These are phyloP conservation scores for Pangasianodon gigas DNA, from an alignment of 2,113 vertebrate species.

Conservation along the genomic window DNA sequence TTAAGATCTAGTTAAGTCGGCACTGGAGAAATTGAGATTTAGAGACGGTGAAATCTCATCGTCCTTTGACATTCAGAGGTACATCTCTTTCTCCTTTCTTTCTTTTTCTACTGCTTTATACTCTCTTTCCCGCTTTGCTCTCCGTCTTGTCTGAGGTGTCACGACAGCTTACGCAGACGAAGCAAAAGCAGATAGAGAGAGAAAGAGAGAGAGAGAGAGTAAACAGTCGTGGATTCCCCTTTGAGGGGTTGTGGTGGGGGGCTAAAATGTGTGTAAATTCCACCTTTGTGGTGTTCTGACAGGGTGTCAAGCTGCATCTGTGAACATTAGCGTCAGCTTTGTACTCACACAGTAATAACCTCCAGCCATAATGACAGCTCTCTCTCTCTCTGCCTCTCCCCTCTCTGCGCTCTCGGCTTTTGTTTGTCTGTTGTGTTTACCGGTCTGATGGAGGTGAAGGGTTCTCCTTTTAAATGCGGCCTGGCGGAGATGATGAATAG, in stretches of 20 bases:
- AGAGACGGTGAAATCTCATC: conserved; percentile 69
- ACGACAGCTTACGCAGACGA: conserved; percentile 46
- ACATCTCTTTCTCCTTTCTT: conserved; percentile 3
- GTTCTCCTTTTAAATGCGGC: conserved; percentile 41
- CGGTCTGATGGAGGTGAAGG: conserved; percentile 38
- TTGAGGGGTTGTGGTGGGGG: conserved; percentile 44
- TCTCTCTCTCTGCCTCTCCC: not conserved
- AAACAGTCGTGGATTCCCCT: conserved; percentile 51
- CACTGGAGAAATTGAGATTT: conserved; percentile 68
- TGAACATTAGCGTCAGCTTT: conserved; percentile 54
- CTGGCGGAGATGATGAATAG: conserved; percentile 34
- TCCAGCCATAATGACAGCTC: conserved; percentile 49
- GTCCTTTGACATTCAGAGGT: conserved; percentile 59
- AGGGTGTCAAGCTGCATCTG: conserved; percentile 56
- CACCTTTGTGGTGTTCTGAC: conserved; percentile 59
- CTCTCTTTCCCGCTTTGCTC: conserved; percentile 35
- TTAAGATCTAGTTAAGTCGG: conserved; percentile 74
- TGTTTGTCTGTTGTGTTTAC: conserved; percentile 50
- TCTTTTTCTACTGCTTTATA: not conserved
- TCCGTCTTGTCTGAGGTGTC: conserved; percentile 43
- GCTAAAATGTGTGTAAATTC: conserved; percentile 55
- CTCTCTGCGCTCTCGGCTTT: conserved; percentile 1
- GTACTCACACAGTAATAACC: conserved; percentile 54
- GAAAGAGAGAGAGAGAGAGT: conserved; percentile 41
- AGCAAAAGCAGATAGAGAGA: conserved; percentile 32